A percentile compares a stretch with the other conserved stretches of the same genome.
phyloP scores from a whole-genome alignment of 1,140 invertebrate species.

The Goniozus legneri region DNA sequence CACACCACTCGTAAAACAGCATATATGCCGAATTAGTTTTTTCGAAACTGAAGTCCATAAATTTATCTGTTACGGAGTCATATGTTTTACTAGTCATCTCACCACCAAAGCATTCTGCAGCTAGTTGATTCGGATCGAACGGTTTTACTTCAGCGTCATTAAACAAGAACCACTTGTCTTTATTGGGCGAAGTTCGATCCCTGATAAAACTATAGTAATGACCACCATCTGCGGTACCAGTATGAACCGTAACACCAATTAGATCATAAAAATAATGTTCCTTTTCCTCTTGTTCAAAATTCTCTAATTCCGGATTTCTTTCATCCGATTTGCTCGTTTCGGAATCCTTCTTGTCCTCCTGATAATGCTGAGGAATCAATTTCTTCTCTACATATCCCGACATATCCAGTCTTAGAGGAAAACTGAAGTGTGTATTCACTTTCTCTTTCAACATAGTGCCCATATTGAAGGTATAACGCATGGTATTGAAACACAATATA shows the following conservation, averaged over 20 bases:
- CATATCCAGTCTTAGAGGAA: constrained; percentile 90
- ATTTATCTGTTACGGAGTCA: constrained; percentile 92
- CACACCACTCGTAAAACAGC: constrained; percentile 87
- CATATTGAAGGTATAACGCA: constrained; percentile 98
- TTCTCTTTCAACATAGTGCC: constrained; percentile 96
- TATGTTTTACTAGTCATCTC: constrained; percentile 97
- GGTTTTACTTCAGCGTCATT: constrained; percentile 96
- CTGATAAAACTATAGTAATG: constrained; percentile 97
- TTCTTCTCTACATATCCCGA: constrained; percentile 91
- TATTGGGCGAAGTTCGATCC: constrained; percentile 68
- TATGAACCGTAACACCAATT: constrained; percentile 94
- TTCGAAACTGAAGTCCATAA: constrained; percentile 96
- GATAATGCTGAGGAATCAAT: constrained; percentile 83
- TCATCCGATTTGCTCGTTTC: constrained; percentile 50
- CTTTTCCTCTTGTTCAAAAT: constrained; percentile 42
- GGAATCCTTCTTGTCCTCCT: constrained; percentile 56
- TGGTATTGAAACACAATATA: constrained; percentile 94
- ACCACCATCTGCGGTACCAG: constrained; percentile 92
- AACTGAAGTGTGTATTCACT: constrained; percentile 97
- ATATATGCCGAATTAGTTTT: constrained; percentile 98
- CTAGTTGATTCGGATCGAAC: constrained; percentile 91
- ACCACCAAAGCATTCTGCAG: constrained; percentile 92
- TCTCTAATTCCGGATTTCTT: constrained; percentile 34
- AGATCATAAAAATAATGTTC: constrained; percentile 81
- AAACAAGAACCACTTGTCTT: constrained; percentile 90